These are phyloP conservation scores for Holotrichia oblita DNA, from an alignment of 1,140 invertebrate genomes.

Conservation along the genomic window DNA sequence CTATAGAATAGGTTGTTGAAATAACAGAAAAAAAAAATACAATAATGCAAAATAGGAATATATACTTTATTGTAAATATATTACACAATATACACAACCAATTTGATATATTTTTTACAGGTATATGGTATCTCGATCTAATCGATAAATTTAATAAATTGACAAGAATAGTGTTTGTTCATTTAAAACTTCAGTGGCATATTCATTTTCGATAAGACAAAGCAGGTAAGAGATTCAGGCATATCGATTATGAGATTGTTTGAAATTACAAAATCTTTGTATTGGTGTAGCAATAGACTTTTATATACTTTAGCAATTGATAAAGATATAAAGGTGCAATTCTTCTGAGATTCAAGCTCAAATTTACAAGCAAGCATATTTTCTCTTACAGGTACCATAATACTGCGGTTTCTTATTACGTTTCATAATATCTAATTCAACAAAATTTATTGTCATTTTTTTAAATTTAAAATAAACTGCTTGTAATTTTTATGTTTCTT, in stretches of 20 bases:
- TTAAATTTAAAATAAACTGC: not conserved
- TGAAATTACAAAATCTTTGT: not conserved
- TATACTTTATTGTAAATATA: slow-evolving; percentile 31
- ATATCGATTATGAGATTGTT: not conserved
- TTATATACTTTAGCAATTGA: not conserved
- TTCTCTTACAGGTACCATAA: not conserved
- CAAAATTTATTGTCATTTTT: not conserved
- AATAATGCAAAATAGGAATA: slow-evolving; percentile 11
- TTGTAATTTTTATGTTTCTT: no score
- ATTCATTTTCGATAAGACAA: not conserved
- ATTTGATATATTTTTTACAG: slow-evolving; percentile 31
- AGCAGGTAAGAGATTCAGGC: slow-evolving; percentile 28
- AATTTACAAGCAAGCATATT: slow-evolving; percentile 2
- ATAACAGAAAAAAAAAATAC: not conserved
- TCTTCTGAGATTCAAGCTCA: not conserved
- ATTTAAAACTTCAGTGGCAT: not conserved
- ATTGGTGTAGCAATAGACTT: not conserved
- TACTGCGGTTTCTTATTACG: not conserved
- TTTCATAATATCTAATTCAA: not conserved
- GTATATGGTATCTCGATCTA: not conserved
- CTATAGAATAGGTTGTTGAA: not conserved
- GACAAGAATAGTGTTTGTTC: slow-evolving; percentile 27
- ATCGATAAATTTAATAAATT: slow-evolving; percentile 29
- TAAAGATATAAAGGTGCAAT: not conserved
- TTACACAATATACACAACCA: slow-evolving; percentile 33